A percentile compares a stretch with the other conserved stretches of the same genome.
These are phyloP conservation scores for Psilanteris sp. DNA, from an alignment of 1,140 invertebrate species.

Conservation along the genomic window DNA sequence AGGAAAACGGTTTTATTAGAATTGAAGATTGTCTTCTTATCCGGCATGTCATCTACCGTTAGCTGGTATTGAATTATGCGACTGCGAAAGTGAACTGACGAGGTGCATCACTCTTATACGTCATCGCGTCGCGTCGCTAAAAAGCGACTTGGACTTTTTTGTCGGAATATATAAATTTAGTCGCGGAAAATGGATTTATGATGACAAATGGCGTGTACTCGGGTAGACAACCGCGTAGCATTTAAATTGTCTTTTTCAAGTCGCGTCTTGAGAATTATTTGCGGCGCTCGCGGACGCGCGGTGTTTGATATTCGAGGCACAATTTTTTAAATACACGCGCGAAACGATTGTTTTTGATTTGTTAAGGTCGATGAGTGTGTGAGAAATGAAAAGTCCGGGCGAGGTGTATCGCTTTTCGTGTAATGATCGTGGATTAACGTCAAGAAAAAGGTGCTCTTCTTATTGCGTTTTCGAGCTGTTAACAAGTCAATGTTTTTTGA, in stretches of 20 bases:
- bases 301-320: too few species aligned
- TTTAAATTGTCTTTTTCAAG: neutral
- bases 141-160: constrained; percentile 38
- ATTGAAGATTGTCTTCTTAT: constrained; percentile 45
- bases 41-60: constrained; percentile 39
- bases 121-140: constrained; percentile 31
- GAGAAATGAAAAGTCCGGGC: too few species aligned
- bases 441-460: too few species aligned
- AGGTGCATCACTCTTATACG: constrained; percentile 52
- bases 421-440: too few species aligned
- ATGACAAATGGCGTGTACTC: constrained; percentile 28
- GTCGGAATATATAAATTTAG: constrained; percentile 34
- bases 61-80: constrained; percentile 49
- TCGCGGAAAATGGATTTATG: constrained; percentile 39
- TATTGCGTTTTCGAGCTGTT: too few species aligned
- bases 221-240: neutral
- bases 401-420: too few species aligned
- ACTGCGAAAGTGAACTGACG: constrained; percentile 51
- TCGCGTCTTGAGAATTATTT: too few species aligned
- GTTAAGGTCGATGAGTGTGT: too few species aligned
- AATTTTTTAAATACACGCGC: too few species aligned
- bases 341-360: too few species aligned
- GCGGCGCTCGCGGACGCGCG: too few species aligned
- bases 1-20: constrained; percentile 40
- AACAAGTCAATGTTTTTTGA: too few species aligned